A percentile compares a stretch with the other conserved stretches of the same genome.
These are phyloP conservation scores for Drosophila seclusa DNA, from an alignment of 2,888 invertebrate species.

Conservation along the genomic window DNA sequence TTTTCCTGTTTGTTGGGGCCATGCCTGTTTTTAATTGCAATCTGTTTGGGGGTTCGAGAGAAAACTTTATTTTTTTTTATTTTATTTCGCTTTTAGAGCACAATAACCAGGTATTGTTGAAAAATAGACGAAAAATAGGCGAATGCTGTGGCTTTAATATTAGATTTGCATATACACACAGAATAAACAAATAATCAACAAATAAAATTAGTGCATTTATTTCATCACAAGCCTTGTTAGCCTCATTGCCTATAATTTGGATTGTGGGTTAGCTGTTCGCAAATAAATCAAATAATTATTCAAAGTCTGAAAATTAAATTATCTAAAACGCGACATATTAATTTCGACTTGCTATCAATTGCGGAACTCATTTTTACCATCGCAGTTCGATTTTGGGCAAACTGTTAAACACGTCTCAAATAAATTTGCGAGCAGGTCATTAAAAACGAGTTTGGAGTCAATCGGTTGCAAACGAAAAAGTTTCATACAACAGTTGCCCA, in stretches of 20 bases:
- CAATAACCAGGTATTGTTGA: constrained; percentile 10
- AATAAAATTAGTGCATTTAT: not conserved
- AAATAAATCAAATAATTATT: not conserved
- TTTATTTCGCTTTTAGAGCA: constrained; percentile 1
- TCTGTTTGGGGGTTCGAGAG: constrained; percentile 15
- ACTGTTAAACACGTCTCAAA: constrained; percentile 2
- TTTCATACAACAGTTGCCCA: constrained; percentile 4
- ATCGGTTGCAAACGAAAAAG: constrained; percentile 4
- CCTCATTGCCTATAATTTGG: too few species aligned
- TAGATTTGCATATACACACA: not conserved
- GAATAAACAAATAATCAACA: not conserved
- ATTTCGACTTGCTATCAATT: not conserved
- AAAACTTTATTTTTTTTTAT: not conserved
- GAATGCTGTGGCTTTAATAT: not conserved
- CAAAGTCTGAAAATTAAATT: too few species aligned
- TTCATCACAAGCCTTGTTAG: not conserved
- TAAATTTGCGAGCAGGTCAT: constrained; percentile 6
- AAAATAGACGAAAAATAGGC: not conserved
- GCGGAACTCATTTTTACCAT: not conserved
- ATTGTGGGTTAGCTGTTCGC: not conserved
- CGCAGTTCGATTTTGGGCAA: not conserved
- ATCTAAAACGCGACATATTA: not conserved
- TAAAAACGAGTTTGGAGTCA: constrained; percentile 8
- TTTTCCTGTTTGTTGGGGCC: constrained; percentile 32
- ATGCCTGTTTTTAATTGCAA: constrained; percentile 39